Base-by-base conservation (phyloP, 2,797 vertebrate species). In the Iguana delicatissima region DNA sequence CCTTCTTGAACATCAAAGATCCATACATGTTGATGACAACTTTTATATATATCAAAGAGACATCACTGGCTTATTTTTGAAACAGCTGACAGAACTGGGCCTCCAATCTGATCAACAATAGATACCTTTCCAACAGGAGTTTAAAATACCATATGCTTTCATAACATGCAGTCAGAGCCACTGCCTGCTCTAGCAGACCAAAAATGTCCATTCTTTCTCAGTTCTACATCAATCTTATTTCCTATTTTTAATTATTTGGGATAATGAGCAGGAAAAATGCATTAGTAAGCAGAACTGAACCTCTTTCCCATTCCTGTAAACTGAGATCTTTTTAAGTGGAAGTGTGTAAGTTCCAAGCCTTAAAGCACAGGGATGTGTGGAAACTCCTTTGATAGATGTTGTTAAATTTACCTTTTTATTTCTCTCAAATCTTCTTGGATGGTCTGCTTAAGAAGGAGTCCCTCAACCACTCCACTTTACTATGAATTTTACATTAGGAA, bases 81-180 rank as follows among this genome's bases (percentile, higher is more conserved):
- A 94, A 88, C 64, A 82, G 59, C 55, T 86, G 90, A 91, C 87
- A 94, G 90, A 91, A 89, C n/a, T 72, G 38, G n/a, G 79, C 50
- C 81, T 92, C 92, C 77, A 20, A 92, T 86, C 82, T 89, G 59
- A 84, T 82, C 10, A 91, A 89, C 89, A 89, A 57, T n/a, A 86
- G 29, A 32, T 83, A 74, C 84, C 87, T 84, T 50, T 64, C 74
- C 57, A 89, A 67, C 35, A 67, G 55, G 0, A 81, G 52, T 80
- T 91, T 87, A 80, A 72, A 93, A 67, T 52, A 82, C n/a, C 59
- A 1, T 42, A 57, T 9, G 59, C 46, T 86, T 85, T 59, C 84
- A 81, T 52, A 73, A 42, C 0, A 0, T 72, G 74, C 82, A 29
- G 69, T 62, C 76, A 69, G 35, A 38, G 80, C 13, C 46, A n/a